A percentile compares a stretch with the other conserved stretches of the same genome.
phyloP scores from a whole-genome alignment of 2,888 invertebrate species.

The Amaurobius ferox region DNA sequence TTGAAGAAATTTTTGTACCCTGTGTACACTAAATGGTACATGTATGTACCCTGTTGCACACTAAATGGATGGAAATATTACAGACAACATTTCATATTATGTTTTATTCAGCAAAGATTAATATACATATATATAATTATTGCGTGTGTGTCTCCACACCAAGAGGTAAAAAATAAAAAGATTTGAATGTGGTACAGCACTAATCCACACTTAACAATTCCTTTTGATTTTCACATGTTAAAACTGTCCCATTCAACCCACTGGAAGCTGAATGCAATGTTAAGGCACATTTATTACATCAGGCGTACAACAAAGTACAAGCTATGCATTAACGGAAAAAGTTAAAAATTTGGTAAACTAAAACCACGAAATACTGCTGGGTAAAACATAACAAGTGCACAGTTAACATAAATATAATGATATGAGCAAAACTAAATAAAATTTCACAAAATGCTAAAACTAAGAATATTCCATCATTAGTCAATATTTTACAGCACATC shows the following conservation, averaged over 20 bases:
- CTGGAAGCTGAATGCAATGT: background rate
- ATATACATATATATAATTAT: slow-evolving; percentile 10
- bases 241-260: background rate
- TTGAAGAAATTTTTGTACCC: too few relatives aligned
- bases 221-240: background rate
- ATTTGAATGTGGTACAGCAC: background rate
- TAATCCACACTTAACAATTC: background rate
- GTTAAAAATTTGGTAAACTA: background rate
- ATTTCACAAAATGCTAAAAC: too few relatives aligned
- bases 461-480: too few relatives aligned
- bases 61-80: too few relatives aligned
- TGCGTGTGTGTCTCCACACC: slow-evolving; percentile 4
- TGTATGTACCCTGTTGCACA: too few relatives aligned
- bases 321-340: background rate
- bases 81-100: too few relatives aligned
- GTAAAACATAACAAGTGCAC: slow-evolving; percentile 1
- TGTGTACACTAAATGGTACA: too few relatives aligned
- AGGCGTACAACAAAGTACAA: background rate
- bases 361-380: background rate
- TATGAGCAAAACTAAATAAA: background rate
- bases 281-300: background rate
- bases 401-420: slow-evolving; percentile 9
- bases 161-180: slow-evolving; percentile 3
- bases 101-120: slow-evolving; percentile 16
- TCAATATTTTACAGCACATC: too few relatives aligned